Evolutionary conservation across 2,797 vertebrate genomes (phyloP).

Genomic region (Cossypha polioptera): DNA sequence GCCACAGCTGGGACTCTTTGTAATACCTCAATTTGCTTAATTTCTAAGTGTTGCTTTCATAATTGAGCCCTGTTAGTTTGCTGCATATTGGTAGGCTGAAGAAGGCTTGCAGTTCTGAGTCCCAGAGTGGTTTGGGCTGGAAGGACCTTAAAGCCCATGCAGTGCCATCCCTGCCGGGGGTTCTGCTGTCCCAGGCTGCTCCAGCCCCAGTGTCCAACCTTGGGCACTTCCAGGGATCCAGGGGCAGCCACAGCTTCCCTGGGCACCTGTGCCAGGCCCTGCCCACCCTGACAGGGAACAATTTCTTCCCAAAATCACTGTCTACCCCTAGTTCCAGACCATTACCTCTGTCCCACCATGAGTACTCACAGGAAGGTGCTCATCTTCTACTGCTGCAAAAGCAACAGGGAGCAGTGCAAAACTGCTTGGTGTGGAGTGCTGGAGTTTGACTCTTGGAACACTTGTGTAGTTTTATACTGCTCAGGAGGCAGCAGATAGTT

Average conservation of each 20-base stretch:
- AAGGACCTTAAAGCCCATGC: neutral
- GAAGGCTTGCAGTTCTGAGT: conserved; percentile 9
- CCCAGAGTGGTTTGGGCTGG: neutral
- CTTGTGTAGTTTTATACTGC: neutral
- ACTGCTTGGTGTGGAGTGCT: neutral
- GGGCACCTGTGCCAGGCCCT: neutral
- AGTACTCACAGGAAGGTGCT: neutral
- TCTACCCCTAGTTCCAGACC: too few species aligned
- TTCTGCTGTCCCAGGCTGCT: accelerated
- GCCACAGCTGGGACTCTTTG: conserved; percentile 3
- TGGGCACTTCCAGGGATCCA: neutral
- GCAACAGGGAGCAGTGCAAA: neutral
- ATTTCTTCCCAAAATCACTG: neutral
- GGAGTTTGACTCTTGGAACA: neutral
- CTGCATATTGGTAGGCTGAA: conserved; percentile 63
- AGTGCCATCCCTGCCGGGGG: neutral
- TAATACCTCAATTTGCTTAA: conserved; percentile 66
- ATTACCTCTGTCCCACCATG: neutral
- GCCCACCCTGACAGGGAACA: accelerated
- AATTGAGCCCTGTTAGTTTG: conserved; percentile 70
- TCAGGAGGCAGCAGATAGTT: neutral
- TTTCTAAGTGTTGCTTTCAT: conserved; percentile 67
- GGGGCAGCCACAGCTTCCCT: neutral
- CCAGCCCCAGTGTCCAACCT: accelerated
- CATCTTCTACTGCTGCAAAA: conserved; percentile 11